phyloP scores from a whole-genome alignment of 2,797 vertebrate genomes.

The Ptychobarbus kaznakovi region DNA sequence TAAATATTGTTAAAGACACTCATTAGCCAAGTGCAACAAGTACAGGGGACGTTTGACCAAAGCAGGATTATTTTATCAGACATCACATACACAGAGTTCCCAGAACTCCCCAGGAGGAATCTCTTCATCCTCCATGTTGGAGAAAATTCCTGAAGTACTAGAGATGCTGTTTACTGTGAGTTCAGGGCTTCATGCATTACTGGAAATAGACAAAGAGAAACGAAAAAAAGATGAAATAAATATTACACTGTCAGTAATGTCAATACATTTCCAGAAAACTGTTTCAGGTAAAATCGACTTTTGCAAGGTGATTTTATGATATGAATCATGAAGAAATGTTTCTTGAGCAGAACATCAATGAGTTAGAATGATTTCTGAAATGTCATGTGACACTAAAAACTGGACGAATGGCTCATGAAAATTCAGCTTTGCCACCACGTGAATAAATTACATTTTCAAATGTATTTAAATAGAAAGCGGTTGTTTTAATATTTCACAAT shows the following conservation, averaged over 20 bases:
- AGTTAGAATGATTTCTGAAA: background rate
- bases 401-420: background rate
- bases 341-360: background rate
- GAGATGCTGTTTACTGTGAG: slow-evolving; percentile 21
- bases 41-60: slow-evolving; percentile 37
- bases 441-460: background rate
- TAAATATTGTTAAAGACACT: slow-evolving; percentile 33
- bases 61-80: slow-evolving; percentile 47
- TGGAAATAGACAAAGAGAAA: slow-evolving; percentile 35
- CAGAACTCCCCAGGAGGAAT: slow-evolving; percentile 37
- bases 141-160: slow-evolving; percentile 22
- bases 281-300: background rate
- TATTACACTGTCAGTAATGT: slow-evolving; percentile 19
- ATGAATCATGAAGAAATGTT: background rate
- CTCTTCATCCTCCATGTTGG: slow-evolving; percentile 46
- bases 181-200: slow-evolving; percentile 34
- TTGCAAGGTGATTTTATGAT: background rate
- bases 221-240: background rate
- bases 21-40: slow-evolving; percentile 46
- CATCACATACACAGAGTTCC: slow-evolving; percentile 23
- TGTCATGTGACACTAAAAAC: background rate
- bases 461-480: background rate
- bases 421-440: background rate
- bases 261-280: background rate
- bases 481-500: background rate